Evolutionary conservation across 1,140 invertebrate species (phyloP), one percentile per base, ranked within the genome.

Genomic region (Micrasema longulum): DNA sequence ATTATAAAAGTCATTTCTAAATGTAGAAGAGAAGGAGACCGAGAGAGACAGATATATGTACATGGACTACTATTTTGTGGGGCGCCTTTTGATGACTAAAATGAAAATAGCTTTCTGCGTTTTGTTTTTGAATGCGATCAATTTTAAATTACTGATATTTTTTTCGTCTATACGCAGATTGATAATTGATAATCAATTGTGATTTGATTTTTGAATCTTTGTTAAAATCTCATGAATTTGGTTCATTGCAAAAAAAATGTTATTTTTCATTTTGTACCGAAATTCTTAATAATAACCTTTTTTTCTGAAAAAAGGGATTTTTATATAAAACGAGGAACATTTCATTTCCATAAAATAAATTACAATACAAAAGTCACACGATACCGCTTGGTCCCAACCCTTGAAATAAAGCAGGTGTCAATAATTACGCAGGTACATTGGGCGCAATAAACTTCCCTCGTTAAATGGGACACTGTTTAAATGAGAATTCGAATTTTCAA

Each of bases 351-450:
- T 45, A 45, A 14, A 14, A 45, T 45, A 14, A 16, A 14, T 45
- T 45, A n/a, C 4, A 45, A 45, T 45, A 4, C 43, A 45, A 45
- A 45, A 45, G n/a, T 45, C 18, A 14, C n/a, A 45, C 18, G 18
- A 45, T 45, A 45, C 18, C 43, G 43, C 18, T 45, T 45, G n/a
- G 12, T 18, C 22, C 9, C 9, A n/a, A 23, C 12, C 50, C n/a
- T 14, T 14, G 53, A 35, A 35, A 67, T 67, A 57, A 67, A 66
- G 62, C 72, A 74, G 72, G 72, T 74, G 72, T 74, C 68, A 74
- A 74, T 74, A 74, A 74, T 74, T n/a, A n/a, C n/a, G n/a, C n/a
- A n/a, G n/a, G n/a, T 74, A 74, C 67, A 57, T 63, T 47, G 18
- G 35, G 47, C 31, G 36, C 36, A 65, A 10, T 16, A 74, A 74